A percentile compares a stretch with the other conserved stretches of the same genome.
phyloP scores from a whole-genome alignment of 2,113 vertebrate genomes.

The Salvelinus alpinus region DNA sequence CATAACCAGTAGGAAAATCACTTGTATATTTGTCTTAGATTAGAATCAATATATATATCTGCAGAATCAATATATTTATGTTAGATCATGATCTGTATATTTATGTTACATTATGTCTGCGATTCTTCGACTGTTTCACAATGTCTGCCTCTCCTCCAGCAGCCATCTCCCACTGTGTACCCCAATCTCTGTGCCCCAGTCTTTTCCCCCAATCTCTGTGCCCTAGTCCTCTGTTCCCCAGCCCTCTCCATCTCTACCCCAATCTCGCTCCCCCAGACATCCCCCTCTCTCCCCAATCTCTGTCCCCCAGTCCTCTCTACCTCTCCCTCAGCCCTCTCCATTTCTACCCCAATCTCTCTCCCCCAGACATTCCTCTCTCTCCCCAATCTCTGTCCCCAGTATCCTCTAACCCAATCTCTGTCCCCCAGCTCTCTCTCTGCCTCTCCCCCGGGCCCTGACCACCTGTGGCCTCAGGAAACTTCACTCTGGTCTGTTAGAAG shows the following conservation, averaged over 20 bases:
- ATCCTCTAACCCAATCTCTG: neutral
- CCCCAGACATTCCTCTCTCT: neutral
- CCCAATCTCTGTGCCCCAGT: neutral
- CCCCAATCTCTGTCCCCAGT: neutral
- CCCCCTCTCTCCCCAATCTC: neutral
- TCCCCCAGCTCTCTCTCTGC: neutral
- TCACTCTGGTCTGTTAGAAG: constrained; percentile 40
- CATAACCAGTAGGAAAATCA: too few species aligned
- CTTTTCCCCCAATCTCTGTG: neutral
- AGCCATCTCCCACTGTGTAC: neutral
- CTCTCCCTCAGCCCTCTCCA: neutral
- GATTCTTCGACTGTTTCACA: constrained; percentile 8
- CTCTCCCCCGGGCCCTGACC: constrained; percentile 28
- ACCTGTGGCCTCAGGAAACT: constrained; percentile 37
- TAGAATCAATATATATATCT: neutral
- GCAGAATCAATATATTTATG: neutral
- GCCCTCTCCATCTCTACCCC: neutral
- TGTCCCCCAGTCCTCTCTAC: constrained; percentile 7
- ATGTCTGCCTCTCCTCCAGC: neutral
- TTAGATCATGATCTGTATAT: constrained; percentile 7
- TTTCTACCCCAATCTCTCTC: constrained; percentile 5
- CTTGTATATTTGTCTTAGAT: neutral
- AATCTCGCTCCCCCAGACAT: neutral
- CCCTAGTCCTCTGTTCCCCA: neutral
- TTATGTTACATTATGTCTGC: neutral